Evolutionary conservation across 2,888 invertebrate genomes (phyloP).

Genomic region (Terebella lapidaria): DNA sequence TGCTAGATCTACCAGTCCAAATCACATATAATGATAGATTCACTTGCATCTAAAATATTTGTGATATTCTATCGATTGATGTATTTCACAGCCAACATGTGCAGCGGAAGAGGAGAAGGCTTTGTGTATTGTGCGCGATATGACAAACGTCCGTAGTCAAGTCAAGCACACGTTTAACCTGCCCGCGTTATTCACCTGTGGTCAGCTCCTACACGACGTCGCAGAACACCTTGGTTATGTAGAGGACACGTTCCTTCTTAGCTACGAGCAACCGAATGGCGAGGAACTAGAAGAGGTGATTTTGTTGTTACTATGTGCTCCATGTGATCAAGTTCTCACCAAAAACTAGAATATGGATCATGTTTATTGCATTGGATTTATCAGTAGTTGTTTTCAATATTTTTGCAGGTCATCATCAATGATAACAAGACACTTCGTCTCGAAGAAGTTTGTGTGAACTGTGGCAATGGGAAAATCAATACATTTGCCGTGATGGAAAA

Average conservation of each 20-base stretch:
- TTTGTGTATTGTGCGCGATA: slow-evolving; percentile 55
- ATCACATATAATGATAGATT: neutral
- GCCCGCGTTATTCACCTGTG: slow-evolving; percentile 54
- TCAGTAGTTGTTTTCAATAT: no score
- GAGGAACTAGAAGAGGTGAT: no score
- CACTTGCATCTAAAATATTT: neutral
- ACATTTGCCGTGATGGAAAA: slow-evolving; percentile 52
- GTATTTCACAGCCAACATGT: neutral
- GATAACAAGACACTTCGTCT: slow-evolving; percentile 11
- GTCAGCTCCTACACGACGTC: slow-evolving; percentile 56
- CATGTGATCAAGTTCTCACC: no score
- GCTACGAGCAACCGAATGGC: slow-evolving; percentile 15
- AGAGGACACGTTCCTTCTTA: slow-evolving; percentile 14
- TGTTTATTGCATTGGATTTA: no score
- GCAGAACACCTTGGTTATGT: slow-evolving; percentile 54
- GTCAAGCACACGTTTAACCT: slow-evolving; percentile 45
- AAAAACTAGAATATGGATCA: no score
- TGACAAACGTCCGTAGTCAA: slow-evolving; percentile 37
- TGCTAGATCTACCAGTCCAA: no score
- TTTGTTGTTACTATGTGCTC: no score
- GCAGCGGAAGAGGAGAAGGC: slow-evolving; percentile 28
- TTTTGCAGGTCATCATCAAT: neutral
- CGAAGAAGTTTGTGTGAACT: slow-evolving; percentile 28
- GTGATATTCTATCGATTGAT: neutral
- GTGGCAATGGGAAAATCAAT: slow-evolving; percentile 35